These are phyloP conservation scores for Chironomus tepperi DNA, from an alignment of 1,140 invertebrate genomes.

Conservation along the genomic window DNA sequence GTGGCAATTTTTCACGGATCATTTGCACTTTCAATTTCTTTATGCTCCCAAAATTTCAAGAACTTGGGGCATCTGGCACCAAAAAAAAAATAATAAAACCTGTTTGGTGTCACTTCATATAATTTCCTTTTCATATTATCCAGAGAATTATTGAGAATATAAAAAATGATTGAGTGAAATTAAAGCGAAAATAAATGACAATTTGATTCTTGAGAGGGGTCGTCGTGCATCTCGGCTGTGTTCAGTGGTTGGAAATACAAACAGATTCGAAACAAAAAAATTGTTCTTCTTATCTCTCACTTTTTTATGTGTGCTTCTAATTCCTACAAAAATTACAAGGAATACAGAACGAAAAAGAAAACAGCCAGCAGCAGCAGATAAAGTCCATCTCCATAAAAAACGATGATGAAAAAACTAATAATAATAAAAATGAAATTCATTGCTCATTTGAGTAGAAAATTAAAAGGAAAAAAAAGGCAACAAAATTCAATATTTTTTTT, in stretches of 20 bases:
- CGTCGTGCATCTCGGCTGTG: not conserved
- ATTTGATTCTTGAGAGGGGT: not conserved
- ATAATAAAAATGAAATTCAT: constrained; percentile 24
- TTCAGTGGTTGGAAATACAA: not conserved
- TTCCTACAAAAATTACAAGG: not conserved
- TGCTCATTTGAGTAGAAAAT: constrained; percentile 24
- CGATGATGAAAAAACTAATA: constrained; percentile 16
- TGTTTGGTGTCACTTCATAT: constrained; percentile 4
- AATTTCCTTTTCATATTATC: constrained; percentile 16
- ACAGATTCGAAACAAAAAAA: not conserved
- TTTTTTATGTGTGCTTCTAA: not conserved
- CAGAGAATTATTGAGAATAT: not conserved
- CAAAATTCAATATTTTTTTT: constrained; percentile 15
- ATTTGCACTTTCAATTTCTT: constrained; percentile 18
- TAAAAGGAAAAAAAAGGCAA: constrained; percentile 4
- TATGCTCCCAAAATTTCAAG: not conserved
- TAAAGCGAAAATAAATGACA: not conserved
- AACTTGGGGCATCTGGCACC: constrained; percentile 16
- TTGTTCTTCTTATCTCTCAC: not conserved
- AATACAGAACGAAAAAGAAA: not conserved
- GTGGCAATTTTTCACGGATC: constrained; percentile 22
- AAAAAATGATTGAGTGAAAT: constrained; percentile 20
- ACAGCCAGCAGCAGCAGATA: not conserved
- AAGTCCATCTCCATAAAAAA: constrained; percentile 8
- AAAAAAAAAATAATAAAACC: not conserved